A percentile compares a stretch with the other conserved stretches of the same genome.
phyloP scores from a whole-genome alignment of 2,113 vertebrate species.

The Morphnarchus princeps region DNA sequence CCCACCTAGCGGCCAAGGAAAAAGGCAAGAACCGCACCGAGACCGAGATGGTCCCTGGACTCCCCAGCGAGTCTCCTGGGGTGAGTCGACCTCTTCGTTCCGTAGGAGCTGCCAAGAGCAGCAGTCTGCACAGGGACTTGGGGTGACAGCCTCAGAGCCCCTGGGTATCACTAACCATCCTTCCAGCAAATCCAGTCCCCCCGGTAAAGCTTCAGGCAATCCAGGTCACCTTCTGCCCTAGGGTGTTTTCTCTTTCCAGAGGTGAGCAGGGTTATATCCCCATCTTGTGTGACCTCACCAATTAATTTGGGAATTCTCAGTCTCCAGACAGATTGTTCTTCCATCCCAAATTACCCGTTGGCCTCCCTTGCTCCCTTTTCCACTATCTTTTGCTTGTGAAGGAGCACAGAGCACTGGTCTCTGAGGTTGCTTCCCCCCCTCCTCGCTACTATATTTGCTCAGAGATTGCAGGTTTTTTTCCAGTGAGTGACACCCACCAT shows the following conservation, averaged over 20 bases:
- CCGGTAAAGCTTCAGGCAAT: background rate
- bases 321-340: background rate
- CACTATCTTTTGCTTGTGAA: background rate
- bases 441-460: background rate
- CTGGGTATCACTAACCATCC: background rate
- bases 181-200: background rate
- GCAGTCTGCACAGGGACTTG: background rate
- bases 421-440: fast-evolving
- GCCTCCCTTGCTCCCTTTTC: background rate
- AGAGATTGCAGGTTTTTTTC: background rate
- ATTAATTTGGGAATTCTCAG: background rate
- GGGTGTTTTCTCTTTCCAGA: background rate
- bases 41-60: background rate
- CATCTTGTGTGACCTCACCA: background rate
- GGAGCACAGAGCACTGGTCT: background rate
- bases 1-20: background rate
- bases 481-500: background rate
- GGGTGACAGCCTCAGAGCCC: background rate
- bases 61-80: fast-evolving
- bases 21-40: fast-evolving
- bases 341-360: background rate
- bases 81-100: background rate
- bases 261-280: background rate
- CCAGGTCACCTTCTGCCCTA: background rate
- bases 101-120: background rate